A percentile compares a stretch with the other conserved stretches of the same genome.
These are phyloP conservation scores for Echiichthys vipera DNA, from an alignment of 2,797 vertebrate species.

Conservation along the genomic window DNA sequence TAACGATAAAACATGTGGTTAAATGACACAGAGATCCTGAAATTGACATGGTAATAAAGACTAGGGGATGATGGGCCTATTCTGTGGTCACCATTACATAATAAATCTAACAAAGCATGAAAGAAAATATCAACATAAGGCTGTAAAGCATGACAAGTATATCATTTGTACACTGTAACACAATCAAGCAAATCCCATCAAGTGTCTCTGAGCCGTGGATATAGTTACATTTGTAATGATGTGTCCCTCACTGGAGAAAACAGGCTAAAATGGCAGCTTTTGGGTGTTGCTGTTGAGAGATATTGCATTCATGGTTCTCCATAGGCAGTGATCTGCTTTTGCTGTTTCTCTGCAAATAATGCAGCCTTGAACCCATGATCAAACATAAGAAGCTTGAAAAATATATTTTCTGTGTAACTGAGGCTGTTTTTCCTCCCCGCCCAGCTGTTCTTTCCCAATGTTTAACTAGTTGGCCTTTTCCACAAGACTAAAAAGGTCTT, in stretches of 20 bases:
- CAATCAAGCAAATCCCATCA: not conserved
- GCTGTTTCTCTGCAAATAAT: constrained; percentile 11
- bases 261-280: constrained; percentile 6
- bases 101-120: not conserved
- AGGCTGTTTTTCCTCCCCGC: constrained; percentile 17
- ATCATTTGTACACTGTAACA: not conserved
- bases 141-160: not conserved
- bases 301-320: constrained; percentile 15
- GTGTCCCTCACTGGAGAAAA: not conserved
- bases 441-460: constrained; percentile 44
- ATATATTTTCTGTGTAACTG: constrained; percentile 10
- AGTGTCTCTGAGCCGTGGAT: constrained; percentile 2
- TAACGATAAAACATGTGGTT: not conserved
- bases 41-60: not conserved
- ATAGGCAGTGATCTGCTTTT: not conserved
- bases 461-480: constrained; percentile 47
- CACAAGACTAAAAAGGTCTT: constrained; percentile 22
- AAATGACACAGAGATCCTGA: not conserved
- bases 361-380: constrained; percentile 4
- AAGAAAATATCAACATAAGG: not conserved
- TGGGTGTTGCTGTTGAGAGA: not conserved
- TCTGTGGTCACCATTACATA: not conserved
- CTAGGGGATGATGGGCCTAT: too few relatives aligned
- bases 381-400: constrained; percentile 1
- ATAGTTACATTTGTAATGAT: not conserved